phyloP scores from a whole-genome alignment of 1,140 invertebrate species.

The Drosophila setifemur region DNA sequence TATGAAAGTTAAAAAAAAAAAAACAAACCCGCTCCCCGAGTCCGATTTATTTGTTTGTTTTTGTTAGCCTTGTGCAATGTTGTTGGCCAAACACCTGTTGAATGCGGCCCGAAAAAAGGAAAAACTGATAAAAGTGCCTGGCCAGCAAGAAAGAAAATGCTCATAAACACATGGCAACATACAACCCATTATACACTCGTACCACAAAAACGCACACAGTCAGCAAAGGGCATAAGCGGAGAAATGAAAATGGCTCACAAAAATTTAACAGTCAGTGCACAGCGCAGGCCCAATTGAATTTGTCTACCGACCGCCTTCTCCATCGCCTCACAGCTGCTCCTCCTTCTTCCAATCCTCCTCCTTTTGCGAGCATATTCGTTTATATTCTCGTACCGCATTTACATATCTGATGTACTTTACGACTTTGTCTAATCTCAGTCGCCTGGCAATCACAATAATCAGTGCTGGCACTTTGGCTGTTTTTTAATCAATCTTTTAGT shows the following conservation, averaged over 20 bases:
- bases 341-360: too few relatives aligned
- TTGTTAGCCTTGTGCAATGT: conserved; percentile 47
- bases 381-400: conserved; percentile 51
- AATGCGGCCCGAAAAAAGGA: conserved; percentile 2
- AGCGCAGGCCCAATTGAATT: conserved; percentile 29
- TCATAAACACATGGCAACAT: conserved; percentile 39
- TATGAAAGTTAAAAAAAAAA: conserved; percentile 66
- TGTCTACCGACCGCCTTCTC: conserved; percentile 7
- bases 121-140: conserved; percentile 44
- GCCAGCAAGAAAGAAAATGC: conserved; percentile 40
- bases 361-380: conserved; percentile 8
- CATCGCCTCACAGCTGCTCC: too few relatives aligned
- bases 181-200: conserved; percentile 18
- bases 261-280: conserved; percentile 68
- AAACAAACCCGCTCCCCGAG: conserved; percentile 13
- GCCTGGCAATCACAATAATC: conserved; percentile 7
- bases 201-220: conserved; percentile 12
- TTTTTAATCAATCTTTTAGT: not conserved
- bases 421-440: conserved; percentile 31
- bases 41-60: conserved; percentile 35
- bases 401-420: conserved; percentile 59
- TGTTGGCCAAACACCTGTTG: conserved; percentile 47
- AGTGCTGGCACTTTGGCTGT: conserved; percentile 12
- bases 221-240: conserved; percentile 33
- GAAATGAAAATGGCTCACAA: conserved; percentile 55